These are phyloP conservation scores for Cyclina sinensis DNA, from an alignment of 1,140 invertebrate species.

Conservation along the genomic window DNA sequence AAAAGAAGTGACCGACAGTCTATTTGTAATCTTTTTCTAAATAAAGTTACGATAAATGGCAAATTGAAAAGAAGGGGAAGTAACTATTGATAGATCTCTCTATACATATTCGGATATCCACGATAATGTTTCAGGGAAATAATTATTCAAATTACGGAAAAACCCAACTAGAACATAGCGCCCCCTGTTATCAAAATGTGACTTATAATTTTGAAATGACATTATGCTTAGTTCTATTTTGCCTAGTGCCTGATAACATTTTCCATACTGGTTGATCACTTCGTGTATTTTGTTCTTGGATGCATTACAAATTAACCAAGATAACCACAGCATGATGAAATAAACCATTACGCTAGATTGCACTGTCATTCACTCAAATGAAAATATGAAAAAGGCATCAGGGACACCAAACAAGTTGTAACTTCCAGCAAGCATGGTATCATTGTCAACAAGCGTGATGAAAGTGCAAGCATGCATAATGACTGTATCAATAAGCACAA, in stretches of 20 bases:
- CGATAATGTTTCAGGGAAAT: not conserved
- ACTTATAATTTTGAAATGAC: not conserved
- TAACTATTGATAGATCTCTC: no score
- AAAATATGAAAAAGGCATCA: slow-evolving; percentile 22
- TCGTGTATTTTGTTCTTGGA: no score
- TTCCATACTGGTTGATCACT: no score
- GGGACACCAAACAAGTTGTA: slow-evolving; percentile 17
- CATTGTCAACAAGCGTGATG: slow-evolving; percentile 34
- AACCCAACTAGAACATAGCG: not conserved
- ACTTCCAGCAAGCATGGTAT: slow-evolving; percentile 37
- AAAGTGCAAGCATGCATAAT: slow-evolving; percentile 28
- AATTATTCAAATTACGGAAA: slow-evolving; percentile 15
- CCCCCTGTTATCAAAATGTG: slow-evolving; percentile 11
- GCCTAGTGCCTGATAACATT: no score
- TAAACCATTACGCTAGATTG: slow-evolving; percentile 2
- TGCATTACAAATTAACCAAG: no score
- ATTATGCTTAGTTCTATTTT: not conserved
- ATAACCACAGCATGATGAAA: slow-evolving; percentile 12
- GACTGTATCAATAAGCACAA: not conserved
- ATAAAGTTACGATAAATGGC: slow-evolving; percentile 8
- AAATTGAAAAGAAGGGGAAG: slow-evolving; percentile 2
- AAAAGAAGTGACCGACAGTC: slow-evolving; percentile 11
- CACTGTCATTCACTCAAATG: slow-evolving; percentile 1
- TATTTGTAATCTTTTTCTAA: slow-evolving; percentile 1
- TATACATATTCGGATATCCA: not conserved